Evolutionary conservation across 2,888 invertebrate genomes (phyloP), one percentile per base, ranked within the genome.

Genomic region (Clanis bilineata): DNA sequence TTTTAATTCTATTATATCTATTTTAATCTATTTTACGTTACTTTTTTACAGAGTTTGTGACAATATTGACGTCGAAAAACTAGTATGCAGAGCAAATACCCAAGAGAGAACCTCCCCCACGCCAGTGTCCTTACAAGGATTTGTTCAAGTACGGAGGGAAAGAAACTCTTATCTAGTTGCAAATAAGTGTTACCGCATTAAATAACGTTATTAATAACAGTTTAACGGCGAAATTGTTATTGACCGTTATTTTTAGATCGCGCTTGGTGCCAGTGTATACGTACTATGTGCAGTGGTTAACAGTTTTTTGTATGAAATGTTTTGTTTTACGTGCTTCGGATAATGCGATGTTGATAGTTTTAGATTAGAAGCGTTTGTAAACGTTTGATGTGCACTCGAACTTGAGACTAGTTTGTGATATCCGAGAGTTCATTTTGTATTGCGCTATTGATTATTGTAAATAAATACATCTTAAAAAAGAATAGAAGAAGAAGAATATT

Each of bases 51-150:
- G 96, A 96, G 90, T 96, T 96, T 85, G 96, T 96, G 85, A 95
- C 95, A 93, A 96, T 96, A 92, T 87, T 96, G 90, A 96, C 96
- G 77, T 95, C 96, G 88, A 96, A 96, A 93, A 96, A 96, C 94
- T 96, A 96, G 94, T 92, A 91, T 87, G 91, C 90, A 85, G 86
- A 82, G 82, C 78, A 79, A 64, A 77, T 76, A 80, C 86, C 88
- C 77, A 80, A 76, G 72, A 85, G 85, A 84, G 83, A 83, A 70
- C 85, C 79, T 76, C 81, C 84, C 79, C 82, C 83, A 65, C 72
- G 70, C 71, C 76, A 77, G 77, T 77, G 80, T 70, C 78, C 80
- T 59, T 70, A 76, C 66, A 64, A 70, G 79, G 84, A 83, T 62
- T 75, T 88, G 59, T 77, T 77, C 64, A 78, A 82, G 72, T 80